Base-by-base conservation (phyloP, 2,113 vertebrate species). In the Holacanthus passer region DNA sequence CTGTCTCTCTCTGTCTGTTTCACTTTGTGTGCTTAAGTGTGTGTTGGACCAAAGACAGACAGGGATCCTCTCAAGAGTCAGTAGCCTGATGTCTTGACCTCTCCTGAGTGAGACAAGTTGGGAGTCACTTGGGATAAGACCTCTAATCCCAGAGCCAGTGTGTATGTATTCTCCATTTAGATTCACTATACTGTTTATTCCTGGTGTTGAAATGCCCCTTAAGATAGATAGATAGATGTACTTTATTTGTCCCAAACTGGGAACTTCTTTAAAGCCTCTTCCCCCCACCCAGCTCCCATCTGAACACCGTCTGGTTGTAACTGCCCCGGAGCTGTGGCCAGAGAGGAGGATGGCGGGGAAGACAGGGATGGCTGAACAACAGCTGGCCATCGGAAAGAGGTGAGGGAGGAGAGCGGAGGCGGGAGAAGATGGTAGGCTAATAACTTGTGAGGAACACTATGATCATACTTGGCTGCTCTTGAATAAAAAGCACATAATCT, bases 331-430 rank as follows among this genome's bases (percentile, higher is more conserved):
- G 55, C 24, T n/a, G 24, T 41, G 55, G 47, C 62, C n/a, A 60
- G 27, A 56, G 71, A 20, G 13, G 27, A 52, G 27, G 53, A 41
- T 8, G 29, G 47, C 32, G 63, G 55, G 27, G 63, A 39, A 67
- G 68, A 52, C 3, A 10, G 27, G 53, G 31, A 20, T 39, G 60
- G 13, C 37, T 27, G 43, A 35, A 72, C 53, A 66, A 73, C 79
- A 89, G 79, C 87, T 79, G 87, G 76, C 76, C 5, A 8, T 24
- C 16, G 2, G 47, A 66, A 84, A 7, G 24, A 48, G 19, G 37
- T 45, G 60, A 75, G 37, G 9, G 24, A 48, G 19, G 37, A 55
- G 60, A 75, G 37, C 24, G 60, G 37, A 64, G 66, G 50, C 20
- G 35, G 52, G 68, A 73, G 63, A 12, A 73, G 48, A 48, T 22